Percentiles rank a stretch among this genome's conserved stretches.
Evolutionary conservation across 2,797 vertebrate genomes (phyloP).

Genomic region (Labeo calbasu): DNA sequence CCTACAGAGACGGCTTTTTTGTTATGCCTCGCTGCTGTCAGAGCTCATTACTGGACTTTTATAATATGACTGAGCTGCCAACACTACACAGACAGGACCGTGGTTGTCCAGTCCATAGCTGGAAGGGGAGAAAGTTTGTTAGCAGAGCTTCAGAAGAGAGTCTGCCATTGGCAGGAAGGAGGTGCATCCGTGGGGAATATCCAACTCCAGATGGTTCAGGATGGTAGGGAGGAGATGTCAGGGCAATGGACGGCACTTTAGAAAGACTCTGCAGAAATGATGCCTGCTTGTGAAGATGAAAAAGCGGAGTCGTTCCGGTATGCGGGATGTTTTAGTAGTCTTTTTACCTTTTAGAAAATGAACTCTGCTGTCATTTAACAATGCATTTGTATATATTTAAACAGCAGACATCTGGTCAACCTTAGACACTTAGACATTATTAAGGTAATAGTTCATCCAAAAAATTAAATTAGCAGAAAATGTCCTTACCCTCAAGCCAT

Average conservation of each 20-base stretch:
- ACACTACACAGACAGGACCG: slow-evolving; percentile 10
- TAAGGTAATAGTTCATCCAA: neutral
- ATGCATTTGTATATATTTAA: neutral
- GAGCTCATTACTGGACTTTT: slow-evolving; percentile 50
- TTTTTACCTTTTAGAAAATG: neutral
- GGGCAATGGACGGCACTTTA: slow-evolving; percentile 14
- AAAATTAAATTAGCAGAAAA: neutral
- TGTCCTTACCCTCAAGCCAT: too few species aligned
- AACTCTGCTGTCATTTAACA: neutral
- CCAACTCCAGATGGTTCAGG: slow-evolving; percentile 28
- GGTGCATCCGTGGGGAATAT: slow-evolving; percentile 9
- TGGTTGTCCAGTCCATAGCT: slow-evolving; percentile 32
- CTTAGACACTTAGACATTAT: neutral
- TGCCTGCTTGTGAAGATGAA: neutral
- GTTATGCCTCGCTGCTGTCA: slow-evolving; percentile 38
- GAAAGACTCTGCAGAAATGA: neutral
- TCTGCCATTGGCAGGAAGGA: slow-evolving; percentile 16
- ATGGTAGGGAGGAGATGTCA: slow-evolving; percentile 30
- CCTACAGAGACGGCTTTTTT: slow-evolving; percentile 12
- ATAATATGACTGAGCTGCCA: slow-evolving; percentile 42
- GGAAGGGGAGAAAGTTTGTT: slow-evolving; percentile 16
- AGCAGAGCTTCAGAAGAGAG: slow-evolving; percentile 22
- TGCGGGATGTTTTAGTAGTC: too few species aligned
- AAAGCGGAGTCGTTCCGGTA: neutral
- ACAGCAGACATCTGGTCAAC: neutral